Evolutionary conservation across 2,797 vertebrate genomes (phyloP).

Genomic region (Scarus forsteni): DNA sequence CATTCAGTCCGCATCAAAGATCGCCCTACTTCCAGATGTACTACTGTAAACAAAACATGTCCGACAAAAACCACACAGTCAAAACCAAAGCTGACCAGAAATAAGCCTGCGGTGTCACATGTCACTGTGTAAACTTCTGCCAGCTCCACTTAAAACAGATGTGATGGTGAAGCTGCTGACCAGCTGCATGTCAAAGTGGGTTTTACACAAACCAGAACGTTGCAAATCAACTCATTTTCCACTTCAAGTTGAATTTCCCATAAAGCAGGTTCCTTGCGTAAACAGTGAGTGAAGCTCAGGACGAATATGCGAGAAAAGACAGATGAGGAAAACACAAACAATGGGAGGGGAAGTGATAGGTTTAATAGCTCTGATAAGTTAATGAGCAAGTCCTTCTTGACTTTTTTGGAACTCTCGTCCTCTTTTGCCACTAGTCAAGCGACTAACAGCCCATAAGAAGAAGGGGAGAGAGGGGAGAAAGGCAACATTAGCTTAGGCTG

Average conservation of each 20-base stretch:
- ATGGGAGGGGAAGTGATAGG: slow-evolving; percentile 30
- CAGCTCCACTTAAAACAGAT: neutral
- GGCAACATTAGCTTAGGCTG: slow-evolving; percentile 72
- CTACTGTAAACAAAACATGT: neutral
- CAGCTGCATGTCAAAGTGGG: neutral
- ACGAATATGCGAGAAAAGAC: slow-evolving; percentile 17
- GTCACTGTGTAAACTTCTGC: neutral
- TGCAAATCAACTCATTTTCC: slow-evolving; percentile 6
- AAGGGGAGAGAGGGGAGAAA: slow-evolving; percentile 57
- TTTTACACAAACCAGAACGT: slow-evolving; percentile 8
- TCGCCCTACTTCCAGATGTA: neutral
- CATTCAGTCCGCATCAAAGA: neutral
- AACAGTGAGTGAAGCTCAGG: slow-evolving; percentile 14
- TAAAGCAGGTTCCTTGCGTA: neutral
- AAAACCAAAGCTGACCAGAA: neutral
- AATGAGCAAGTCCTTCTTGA: slow-evolving; percentile 44
- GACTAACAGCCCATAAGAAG: slow-evolving; percentile 45
- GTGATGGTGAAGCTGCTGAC: neutral
- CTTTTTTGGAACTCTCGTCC: slow-evolving; percentile 20
- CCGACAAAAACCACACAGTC: neutral
- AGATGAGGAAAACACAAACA: neutral
- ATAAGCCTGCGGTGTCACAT: slow-evolving; percentile 5
- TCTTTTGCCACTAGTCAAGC: slow-evolving; percentile 69
- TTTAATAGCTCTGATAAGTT: slow-evolving; percentile 45
- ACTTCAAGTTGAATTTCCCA: neutral